Evolutionary conservation across 2,797 vertebrate genomes (phyloP).

Genomic region (Xiphophorus birchmanni): DNA sequence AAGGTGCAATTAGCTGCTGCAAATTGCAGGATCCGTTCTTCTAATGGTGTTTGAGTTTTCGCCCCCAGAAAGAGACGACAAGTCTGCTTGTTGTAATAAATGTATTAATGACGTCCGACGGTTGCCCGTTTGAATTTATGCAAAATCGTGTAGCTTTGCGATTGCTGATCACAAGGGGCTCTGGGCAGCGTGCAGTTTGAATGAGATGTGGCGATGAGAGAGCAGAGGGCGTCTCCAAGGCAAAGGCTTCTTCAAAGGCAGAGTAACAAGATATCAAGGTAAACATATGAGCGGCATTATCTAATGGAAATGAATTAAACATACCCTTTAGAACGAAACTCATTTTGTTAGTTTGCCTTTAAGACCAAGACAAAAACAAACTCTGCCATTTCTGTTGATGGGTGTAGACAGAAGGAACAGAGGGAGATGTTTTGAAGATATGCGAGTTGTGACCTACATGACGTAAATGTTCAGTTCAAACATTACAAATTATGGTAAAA

Average conservation of each 20-base stretch:
- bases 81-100: slow-evolving; percentile 56
- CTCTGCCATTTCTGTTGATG: slow-evolving; percentile 5
- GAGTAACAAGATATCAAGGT: slow-evolving; percentile 35
- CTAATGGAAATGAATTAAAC: slow-evolving; percentile 36
- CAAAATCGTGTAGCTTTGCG: slow-evolving; percentile 55
- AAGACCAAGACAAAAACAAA: not conserved
- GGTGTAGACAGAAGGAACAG: not conserved
- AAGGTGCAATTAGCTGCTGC: slow-evolving; percentile 63
- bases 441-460: not conserved
- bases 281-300: slow-evolving; percentile 22
- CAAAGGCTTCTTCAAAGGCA: slow-evolving; percentile 37
- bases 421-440: not conserved
- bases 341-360: slow-evolving; percentile 22
- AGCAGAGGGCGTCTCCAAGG: slow-evolving; percentile 21
- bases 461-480: not conserved
- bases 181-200: slow-evolving; percentile 52
- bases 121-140: slow-evolving; percentile 52
- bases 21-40: slow-evolving; percentile 58
- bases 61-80: slow-evolving; percentile 39
- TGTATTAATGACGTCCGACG: slow-evolving; percentile 67
- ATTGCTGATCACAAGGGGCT: slow-evolving; percentile 48
- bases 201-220: slow-evolving; percentile 58
- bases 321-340: slow-evolving; percentile 9
- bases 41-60: slow-evolving; percentile 61
- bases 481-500: not conserved